These are phyloP conservation scores for Cotesia congregata DNA, from an alignment of 2,888 invertebrate genomes.

Conservation along the genomic window DNA sequence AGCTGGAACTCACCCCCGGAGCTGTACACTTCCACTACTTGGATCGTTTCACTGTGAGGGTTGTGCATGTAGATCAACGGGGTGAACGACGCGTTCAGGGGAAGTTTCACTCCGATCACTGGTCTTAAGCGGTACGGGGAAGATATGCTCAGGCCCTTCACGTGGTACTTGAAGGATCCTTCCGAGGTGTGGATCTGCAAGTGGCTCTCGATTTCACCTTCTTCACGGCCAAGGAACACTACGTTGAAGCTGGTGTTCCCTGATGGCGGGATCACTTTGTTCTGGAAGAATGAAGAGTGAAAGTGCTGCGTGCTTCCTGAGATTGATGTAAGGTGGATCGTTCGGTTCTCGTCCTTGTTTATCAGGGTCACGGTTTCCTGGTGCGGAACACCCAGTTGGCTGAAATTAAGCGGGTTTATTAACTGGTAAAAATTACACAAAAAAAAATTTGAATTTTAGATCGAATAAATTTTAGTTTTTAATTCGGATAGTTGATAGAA, in stretches of 20 bases:
- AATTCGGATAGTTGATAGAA: too few relatives aligned
- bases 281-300: conserved; percentile 97
- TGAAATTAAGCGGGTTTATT: conserved; percentile 66
- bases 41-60: conserved; percentile 83
- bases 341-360: conserved; percentile 88
- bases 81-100: conserved; percentile 90
- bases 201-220: conserved; percentile 88
- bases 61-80: conserved; percentile 94
- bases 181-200: conserved; percentile 95
- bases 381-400: conserved; percentile 89
- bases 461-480: too few relatives aligned
- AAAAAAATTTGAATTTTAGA: too few relatives aligned
- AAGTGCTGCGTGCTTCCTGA: conserved; percentile 95
- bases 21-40: conserved; percentile 86
- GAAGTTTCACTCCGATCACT: conserved; percentile 90
- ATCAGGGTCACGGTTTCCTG: conserved; percentile 88
- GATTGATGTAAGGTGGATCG: conserved; percentile 92
- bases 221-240: conserved; percentile 93
- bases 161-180: conserved; percentile 90
- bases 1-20: conserved; percentile 92
- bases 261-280: conserved; percentile 92
- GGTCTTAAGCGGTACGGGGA: conserved; percentile 94
- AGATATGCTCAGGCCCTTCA: conserved; percentile 86
- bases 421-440: conserved; percentile 20
- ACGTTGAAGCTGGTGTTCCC: conserved; percentile 96